Conservation (phyloP, 2,888 invertebrate genomes). For the Dryobota labecula region DNA sequence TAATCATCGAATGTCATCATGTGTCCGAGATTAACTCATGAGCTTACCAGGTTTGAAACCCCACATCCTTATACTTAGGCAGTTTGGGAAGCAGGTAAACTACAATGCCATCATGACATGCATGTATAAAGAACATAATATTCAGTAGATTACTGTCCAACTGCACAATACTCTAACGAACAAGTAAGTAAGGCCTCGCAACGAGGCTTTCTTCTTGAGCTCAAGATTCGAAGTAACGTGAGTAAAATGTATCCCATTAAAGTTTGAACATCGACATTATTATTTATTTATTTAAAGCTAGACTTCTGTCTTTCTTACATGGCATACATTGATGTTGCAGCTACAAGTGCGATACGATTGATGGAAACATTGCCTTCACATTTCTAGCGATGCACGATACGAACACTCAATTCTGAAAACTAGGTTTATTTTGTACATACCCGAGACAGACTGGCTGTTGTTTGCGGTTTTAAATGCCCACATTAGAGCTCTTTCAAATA, state of each 20-base stretch:
- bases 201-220: too few relatives aligned
- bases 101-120: too few relatives aligned
- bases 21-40: not conserved
- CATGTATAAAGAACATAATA: too few relatives aligned
- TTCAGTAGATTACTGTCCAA: too few relatives aligned
- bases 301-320: constrained; percentile 25
- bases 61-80: too few relatives aligned
- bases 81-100: too few relatives aligned
- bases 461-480: not conserved
- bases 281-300: not conserved
- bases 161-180: too few relatives aligned
- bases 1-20: too few relatives aligned
- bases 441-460: not conserved
- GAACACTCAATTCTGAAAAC: constrained; percentile 24
- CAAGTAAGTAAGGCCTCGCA: too few relatives aligned
- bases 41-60: too few relatives aligned
- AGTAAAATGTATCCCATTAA: not conserved
- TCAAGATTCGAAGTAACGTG: not conserved
- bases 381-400: constrained; percentile 26
- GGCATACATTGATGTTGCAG: constrained; percentile 28
- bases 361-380: constrained; percentile 51
- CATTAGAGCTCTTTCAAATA: too few relatives aligned
- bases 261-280: not conserved
- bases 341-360: constrained; percentile 50
- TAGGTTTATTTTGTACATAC: constrained; percentile 44